Conservation (phyloP, 1,140 invertebrate species). For the Aphelinus atriplicis region DNA sequence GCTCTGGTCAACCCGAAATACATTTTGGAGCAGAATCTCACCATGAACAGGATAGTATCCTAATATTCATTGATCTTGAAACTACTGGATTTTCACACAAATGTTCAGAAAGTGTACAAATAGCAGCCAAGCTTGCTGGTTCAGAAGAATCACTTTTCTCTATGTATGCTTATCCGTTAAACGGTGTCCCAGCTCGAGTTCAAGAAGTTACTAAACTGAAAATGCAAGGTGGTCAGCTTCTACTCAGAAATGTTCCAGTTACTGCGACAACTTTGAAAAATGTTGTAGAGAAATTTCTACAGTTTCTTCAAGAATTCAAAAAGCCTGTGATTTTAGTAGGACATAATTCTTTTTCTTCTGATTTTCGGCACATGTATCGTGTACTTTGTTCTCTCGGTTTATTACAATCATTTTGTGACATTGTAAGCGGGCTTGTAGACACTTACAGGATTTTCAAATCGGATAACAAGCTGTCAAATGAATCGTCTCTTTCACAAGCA, state of each 20-base stretch:
- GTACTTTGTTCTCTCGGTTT: slow-evolving; percentile 14
- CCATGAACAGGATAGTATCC: background rate
- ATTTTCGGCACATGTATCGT: slow-evolving; percentile 33
- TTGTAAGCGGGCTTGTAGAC: slow-evolving; percentile 27
- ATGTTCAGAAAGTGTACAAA: slow-evolving; percentile 33
- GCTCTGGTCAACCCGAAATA: too few species aligned
- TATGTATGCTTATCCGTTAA: too few species aligned
- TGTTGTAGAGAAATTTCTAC: slow-evolving; percentile 8
- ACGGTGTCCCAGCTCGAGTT: too few species aligned
- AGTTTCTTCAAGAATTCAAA: slow-evolving; percentile 16
- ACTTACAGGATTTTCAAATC: slow-evolving; percentile 29
- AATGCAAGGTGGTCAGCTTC: too few species aligned
- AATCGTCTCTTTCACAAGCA: slow-evolving; percentile 30
- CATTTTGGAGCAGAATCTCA: too few species aligned
- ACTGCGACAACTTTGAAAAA: background rate
- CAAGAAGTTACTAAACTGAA: too few species aligned
- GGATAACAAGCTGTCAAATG: background rate
- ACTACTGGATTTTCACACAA: slow-evolving; percentile 23
- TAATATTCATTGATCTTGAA: slow-evolving; percentile 25
- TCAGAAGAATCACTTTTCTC: background rate
- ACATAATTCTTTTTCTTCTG: slow-evolving; percentile 30
- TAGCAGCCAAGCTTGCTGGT: slow-evolving; percentile 29
- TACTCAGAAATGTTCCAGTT: too few species aligned
- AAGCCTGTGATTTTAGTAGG: slow-evolving; percentile 33
- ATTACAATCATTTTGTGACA: background rate